Evolutionary conservation across 2,113 vertebrate species (phyloP).

Genomic region (Calyptommatus sinebrachiatus): DNA sequence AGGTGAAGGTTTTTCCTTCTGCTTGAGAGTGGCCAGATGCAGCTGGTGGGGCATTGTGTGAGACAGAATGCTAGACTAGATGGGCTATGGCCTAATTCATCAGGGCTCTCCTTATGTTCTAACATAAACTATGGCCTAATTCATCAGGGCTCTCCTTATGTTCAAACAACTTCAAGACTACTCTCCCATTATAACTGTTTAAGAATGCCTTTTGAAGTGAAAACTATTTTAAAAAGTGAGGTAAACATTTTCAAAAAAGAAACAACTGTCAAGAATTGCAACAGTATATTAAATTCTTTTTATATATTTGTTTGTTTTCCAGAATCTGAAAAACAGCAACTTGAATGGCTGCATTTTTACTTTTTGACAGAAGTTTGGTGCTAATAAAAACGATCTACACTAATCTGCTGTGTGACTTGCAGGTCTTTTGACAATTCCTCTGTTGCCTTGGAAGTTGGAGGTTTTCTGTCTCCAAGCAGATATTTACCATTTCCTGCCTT

Average conservation of each 20-base stretch:
- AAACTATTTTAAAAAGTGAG: neutral
- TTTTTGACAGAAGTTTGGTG: constrained; percentile 51
- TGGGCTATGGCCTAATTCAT: too few species aligned
- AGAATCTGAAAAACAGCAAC: constrained; percentile 46
- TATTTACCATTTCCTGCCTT: neutral
- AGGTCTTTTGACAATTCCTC: constrained; percentile 35
- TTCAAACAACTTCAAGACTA: neutral
- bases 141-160: too few species aligned
- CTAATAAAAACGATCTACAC: constrained; percentile 30
- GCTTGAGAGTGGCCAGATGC: too few species aligned
- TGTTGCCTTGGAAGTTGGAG: constrained; percentile 41
- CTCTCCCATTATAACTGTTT: neutral
- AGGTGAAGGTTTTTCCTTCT: too few species aligned
- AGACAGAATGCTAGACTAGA: too few species aligned
- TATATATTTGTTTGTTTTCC: neutral
- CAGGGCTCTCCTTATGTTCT: too few species aligned
- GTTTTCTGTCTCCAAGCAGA: constrained; percentile 34
- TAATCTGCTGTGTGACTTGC: constrained; percentile 33
- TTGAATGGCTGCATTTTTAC: constrained; percentile 35
- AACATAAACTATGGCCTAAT: too few species aligned
- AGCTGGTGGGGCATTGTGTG: too few species aligned
- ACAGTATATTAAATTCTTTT: constrained; percentile 7
- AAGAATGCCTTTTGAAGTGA: neutral
- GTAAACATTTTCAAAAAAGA: neutral
- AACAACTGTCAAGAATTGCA: neutral